phyloP scores from a whole-genome alignment of 2,888 invertebrate genomes.

The Pammene fasciana region DNA sequence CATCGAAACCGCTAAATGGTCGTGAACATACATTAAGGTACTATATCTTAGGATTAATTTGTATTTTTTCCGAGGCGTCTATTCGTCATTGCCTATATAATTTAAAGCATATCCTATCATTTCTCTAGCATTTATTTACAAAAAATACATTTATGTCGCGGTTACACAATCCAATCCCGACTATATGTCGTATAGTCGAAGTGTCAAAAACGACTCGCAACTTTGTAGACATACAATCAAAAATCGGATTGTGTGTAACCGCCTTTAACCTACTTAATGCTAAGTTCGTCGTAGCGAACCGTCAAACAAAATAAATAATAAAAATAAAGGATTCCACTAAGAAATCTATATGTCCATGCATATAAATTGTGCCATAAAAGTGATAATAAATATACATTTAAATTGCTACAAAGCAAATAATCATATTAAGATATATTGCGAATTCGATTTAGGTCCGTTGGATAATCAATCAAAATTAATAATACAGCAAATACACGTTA shows the following conservation, averaged over 20 bases:
- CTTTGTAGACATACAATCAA: background rate
- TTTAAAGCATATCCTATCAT: constrained; percentile 48
- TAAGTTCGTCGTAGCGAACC: constrained; percentile 27
- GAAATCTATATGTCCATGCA: constrained; percentile 34
- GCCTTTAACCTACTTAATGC: constrained; percentile 22
- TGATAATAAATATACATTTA: constrained; percentile 25
- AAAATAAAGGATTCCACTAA: constrained; percentile 36
- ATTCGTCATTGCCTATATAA: constrained; percentile 41
- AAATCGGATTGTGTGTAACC: constrained; percentile 15
- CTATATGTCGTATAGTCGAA: background rate
- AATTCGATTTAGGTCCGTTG: constrained; percentile 18
- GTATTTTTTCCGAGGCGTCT: constrained; percentile 32
- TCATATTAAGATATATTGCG: constrained; percentile 7
- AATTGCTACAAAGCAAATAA: constrained; percentile 28
- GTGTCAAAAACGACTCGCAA: constrained; percentile 13
- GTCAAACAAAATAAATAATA: constrained; percentile 37
- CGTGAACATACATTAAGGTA: constrained; percentile 23
- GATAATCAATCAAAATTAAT: constrained; percentile 10
- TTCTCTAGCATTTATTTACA: constrained; percentile 47
- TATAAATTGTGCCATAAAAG: constrained; percentile 29
- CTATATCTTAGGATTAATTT: constrained; percentile 40
- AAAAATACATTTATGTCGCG: constrained; percentile 42
- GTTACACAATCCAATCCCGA: constrained; percentile 24
- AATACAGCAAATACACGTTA: constrained; percentile 13
- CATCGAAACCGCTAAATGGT: constrained; percentile 15